Evolutionary conservation across 2,113 vertebrate species (phyloP).

Genomic region (Stomatorhinus ivindoensis): DNA sequence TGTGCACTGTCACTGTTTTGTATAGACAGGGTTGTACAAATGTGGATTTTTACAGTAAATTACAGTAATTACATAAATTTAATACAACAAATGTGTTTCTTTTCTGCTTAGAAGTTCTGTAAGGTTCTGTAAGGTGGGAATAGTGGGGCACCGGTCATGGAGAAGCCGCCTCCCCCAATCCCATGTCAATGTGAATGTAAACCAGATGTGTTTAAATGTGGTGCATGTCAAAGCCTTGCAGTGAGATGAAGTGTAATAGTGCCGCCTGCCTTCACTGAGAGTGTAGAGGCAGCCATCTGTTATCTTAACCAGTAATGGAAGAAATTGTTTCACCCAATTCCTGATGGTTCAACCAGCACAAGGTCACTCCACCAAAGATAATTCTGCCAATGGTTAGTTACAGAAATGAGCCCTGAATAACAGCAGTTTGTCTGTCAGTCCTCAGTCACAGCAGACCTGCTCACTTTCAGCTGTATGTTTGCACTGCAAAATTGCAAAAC

Average conservation of each 20-base stretch:
- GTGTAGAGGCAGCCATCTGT: neutral
- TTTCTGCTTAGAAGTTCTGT: neutral
- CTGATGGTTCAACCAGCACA: neutral
- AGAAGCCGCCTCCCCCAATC: neutral
- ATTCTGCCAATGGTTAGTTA: neutral
- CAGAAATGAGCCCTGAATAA: neutral
- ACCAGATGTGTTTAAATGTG: conserved; percentile 46
- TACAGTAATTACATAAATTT: neutral
- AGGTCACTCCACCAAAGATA: neutral
- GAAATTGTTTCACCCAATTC: neutral
- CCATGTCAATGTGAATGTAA: conserved; percentile 21
- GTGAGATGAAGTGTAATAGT: conserved; percentile 31
- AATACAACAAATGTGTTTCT: neutral
- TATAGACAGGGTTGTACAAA: neutral
- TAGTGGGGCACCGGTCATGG: neutral
- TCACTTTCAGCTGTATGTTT: neutral
- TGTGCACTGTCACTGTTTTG: neutral
- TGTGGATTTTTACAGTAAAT: neutral
- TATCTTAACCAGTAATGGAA: neutral
- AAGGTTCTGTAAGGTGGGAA: too few relatives aligned
- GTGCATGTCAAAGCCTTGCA: conserved; percentile 38
- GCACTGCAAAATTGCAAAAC: neutral
- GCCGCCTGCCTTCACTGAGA: neutral
- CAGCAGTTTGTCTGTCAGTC: neutral
- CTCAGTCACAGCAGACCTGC: neutral